phyloP scores from a whole-genome alignment of 2,113 vertebrate genomes.

The Ailurus styani region DNA sequence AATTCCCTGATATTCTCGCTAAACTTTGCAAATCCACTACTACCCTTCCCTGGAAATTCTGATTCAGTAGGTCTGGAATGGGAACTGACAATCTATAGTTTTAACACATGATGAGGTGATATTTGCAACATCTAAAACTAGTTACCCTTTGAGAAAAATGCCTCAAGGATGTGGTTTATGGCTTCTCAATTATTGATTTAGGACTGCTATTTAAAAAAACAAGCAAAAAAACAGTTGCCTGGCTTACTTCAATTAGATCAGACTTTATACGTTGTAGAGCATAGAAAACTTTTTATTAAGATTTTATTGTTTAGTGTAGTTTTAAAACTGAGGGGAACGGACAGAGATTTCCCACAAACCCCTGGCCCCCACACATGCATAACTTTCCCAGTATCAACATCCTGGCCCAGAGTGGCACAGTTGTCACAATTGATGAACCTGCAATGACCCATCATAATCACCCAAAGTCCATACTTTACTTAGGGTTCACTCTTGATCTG shows the following conservation, averaged over 20 bases:
- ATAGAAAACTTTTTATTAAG: neutral
- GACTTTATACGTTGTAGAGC: neutral
- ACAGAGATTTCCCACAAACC: neutral
- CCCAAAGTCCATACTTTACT: neutral
- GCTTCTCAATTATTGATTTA: neutral
- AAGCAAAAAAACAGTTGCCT: neutral
- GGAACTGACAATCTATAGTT: neutral
- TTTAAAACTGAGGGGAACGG: neutral
- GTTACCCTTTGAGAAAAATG: constrained; percentile 15
- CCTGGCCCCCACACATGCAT: neutral
- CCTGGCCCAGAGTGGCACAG: neutral
- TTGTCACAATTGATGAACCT: neutral
- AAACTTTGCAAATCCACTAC: neutral
- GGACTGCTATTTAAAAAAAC: neutral
- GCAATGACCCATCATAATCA: neutral
- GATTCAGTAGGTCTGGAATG: neutral
- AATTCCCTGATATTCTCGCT: neutral
- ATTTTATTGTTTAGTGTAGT: neutral
- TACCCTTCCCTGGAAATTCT: neutral
- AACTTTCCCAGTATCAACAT: neutral
- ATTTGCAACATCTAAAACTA: neutral
- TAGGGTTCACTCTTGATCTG: neutral
- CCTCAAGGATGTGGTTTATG: neutral
- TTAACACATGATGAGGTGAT: neutral
- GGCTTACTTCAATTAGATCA: neutral